Evolutionary conservation across 2,113 vertebrate genomes (phyloP), one percentile per base, ranked within the genome.

Genomic region (Toxostoma redivivum): DNA sequence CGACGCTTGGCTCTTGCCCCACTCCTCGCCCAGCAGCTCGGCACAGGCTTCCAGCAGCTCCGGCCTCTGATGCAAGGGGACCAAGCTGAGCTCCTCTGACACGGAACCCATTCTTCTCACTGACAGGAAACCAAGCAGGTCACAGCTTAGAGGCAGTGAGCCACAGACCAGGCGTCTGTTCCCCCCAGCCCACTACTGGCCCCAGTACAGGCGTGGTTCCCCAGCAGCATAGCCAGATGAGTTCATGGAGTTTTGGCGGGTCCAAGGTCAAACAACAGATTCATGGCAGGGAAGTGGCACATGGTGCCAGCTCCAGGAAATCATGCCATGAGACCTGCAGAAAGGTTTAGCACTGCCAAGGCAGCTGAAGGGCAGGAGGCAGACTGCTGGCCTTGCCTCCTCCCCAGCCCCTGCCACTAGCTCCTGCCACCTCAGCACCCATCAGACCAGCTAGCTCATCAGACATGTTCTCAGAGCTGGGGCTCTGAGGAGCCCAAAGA

Each of bases 21-120:
- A 99, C 96, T 99, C 98, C 13, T 98, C 95, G 81, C 99, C 98
- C 91, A 99, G 98, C 95, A 99, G 98, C 86, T 99, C 90, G 0
- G 98, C 99, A 33, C 99, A 99, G 61, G 98, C 98, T 21, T 98
- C 98, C 96, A 99, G 95, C 84, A 99, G 98, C 96, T 99, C 99
- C 1, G 98, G 99, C 67, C 98, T 98, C 76, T 81, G 97, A 97
- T 99, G 99, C 95, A 99, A 98, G 21, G 99, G 99, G 57, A 99
- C 98, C 23, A 96, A 95, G 38, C 67, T 96, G 85, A 99, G 89
- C 81, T 97, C 96, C 50, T 97, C 93, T 17, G 90, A 95, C 84
- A 58, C 45, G 0, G 96, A 97, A 44, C 83, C 86, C 96, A 97
- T 97, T 97, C 96, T 97, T 96, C 96, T 94, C 95, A 95, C 94